These are phyloP conservation scores for Rhinatrema bivittatum DNA, from an alignment of 2,797 vertebrate genomes.

Conservation along the genomic window DNA sequence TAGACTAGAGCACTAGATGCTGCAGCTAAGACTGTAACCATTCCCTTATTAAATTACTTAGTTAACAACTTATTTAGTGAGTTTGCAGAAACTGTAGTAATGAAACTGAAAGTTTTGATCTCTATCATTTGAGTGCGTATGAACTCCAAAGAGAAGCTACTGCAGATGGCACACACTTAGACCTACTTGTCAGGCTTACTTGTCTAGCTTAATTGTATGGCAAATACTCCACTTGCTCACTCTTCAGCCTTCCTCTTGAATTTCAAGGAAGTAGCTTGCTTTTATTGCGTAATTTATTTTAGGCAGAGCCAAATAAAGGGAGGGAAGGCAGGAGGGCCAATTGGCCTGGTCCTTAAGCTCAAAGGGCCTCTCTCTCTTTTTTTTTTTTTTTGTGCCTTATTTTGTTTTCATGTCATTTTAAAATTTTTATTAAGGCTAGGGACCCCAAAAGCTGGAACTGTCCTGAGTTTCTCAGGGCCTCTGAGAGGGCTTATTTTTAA, in stretches of 20 bases:
- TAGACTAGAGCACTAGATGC: slow-evolving; percentile 34
- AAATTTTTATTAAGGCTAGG: no score
- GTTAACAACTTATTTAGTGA: slow-evolving; percentile 53
- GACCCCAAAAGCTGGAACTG: no score
- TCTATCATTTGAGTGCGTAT: slow-evolving; percentile 54
- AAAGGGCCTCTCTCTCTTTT: no score
- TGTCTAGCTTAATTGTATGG: slow-evolving; percentile 62
- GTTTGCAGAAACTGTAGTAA: slow-evolving; percentile 40
- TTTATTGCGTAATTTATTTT: no score
- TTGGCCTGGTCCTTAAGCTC: no score
- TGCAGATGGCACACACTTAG: slow-evolving; percentile 51
- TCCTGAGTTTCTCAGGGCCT: no score
- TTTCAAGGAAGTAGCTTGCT: no score
- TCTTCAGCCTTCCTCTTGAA: slow-evolving; percentile 29
- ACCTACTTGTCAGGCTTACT: slow-evolving; percentile 55
- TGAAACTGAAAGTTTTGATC: slow-evolving; percentile 42
- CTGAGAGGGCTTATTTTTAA: no score
- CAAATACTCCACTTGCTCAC: slow-evolving; percentile 56
- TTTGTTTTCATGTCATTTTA: no score
- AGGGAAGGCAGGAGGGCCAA: no score
- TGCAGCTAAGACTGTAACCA: slow-evolving; percentile 23
- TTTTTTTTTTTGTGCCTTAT: no score
- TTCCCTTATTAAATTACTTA: slow-evolving; percentile 18
- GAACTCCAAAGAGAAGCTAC: slow-evolving; percentile 53
- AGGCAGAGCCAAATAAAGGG: no score